Base-by-base conservation (phyloP, 2,888 invertebrate genomes). In the Apoderus coryli region DNA sequence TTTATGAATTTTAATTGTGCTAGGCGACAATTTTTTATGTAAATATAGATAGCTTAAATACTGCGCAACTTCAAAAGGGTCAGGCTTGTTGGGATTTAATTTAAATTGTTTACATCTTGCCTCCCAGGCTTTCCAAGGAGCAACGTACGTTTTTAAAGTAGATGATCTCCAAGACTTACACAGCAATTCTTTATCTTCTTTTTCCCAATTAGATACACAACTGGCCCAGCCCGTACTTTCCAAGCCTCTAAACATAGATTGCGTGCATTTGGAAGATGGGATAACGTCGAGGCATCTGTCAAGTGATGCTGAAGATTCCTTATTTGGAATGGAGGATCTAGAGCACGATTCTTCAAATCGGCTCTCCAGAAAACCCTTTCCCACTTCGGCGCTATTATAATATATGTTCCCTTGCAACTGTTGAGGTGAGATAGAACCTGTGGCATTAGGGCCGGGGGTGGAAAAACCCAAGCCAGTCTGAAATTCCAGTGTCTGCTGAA, bases 381-480 rank as follows among this genome's bases (percentile, higher is more conserved):
- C 34, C 44, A 40, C 16, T 44, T 42, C n/a, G 38, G 39, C 2
- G 41, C 44, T 26, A 48, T 34, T 15, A 49, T 16, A 4, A 49
- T 35, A 31, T 43, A 47, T 7, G 22, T 27, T 10, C 49, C 45
- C 22, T 25, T 25, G 4, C 44, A 39, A 4, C 24, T 25, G 32
- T 46, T 44, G 4, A 48, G 37, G 19, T 48, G 45, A 2, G 24
- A 16, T 10, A 46, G 38, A 2, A 50, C 44, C 15, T 36, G 19
- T 4, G 48, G 48, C 2, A 49, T 41, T 12, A 47, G 34, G 4
- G 34, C 26, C 4, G 48, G 50, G 4, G 50, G 50, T 2, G 50
- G 47, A 27, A 51, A 50, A 4, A 48, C 29, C 42, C 49, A 51
- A 1, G 41, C 38, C n/a, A 43, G 26, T 9, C 10, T 6, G 33